Conservation (phyloP, 2,113 vertebrate genomes). For the Bubalus kerabau region DNA sequence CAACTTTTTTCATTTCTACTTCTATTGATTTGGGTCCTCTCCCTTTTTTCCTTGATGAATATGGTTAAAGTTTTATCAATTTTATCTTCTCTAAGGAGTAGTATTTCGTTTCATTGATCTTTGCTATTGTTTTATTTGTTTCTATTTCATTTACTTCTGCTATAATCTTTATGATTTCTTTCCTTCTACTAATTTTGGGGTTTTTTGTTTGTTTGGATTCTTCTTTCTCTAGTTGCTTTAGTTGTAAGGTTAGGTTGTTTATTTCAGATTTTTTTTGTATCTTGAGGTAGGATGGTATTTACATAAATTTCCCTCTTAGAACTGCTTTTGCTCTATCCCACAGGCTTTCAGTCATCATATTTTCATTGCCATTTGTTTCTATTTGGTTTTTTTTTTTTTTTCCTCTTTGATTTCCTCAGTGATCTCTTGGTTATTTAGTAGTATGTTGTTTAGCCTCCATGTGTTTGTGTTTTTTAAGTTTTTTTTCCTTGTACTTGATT, state of each 20-base stretch:
- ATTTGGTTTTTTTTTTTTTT: neutral
- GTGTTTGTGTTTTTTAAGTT: neutral
- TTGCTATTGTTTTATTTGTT: neutral
- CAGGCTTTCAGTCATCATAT: accelerated
- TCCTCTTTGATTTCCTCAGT: neutral
- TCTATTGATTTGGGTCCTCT: neutral
- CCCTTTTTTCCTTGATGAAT: neutral
- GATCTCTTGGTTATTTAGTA: neutral
- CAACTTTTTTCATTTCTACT: neutral
- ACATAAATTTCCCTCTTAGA: neutral
- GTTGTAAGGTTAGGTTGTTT: neutral
- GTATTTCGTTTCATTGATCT: neutral
- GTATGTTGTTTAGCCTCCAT: neutral
- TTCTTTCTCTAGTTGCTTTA: neutral
- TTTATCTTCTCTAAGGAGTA: neutral
- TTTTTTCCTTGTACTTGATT: neutral
- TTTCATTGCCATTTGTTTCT: neutral
- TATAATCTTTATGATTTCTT: neutral
- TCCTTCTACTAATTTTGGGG: neutral
- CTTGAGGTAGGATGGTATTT: neutral
- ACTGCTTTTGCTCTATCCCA: neutral
- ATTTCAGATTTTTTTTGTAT: neutral
- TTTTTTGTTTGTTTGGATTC: neutral
- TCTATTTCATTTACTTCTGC: neutral
- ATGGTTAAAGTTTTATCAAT: neutral